Base-by-base conservation (phyloP, 2,888 invertebrate genomes). In the Microplitis manilae region DNA sequence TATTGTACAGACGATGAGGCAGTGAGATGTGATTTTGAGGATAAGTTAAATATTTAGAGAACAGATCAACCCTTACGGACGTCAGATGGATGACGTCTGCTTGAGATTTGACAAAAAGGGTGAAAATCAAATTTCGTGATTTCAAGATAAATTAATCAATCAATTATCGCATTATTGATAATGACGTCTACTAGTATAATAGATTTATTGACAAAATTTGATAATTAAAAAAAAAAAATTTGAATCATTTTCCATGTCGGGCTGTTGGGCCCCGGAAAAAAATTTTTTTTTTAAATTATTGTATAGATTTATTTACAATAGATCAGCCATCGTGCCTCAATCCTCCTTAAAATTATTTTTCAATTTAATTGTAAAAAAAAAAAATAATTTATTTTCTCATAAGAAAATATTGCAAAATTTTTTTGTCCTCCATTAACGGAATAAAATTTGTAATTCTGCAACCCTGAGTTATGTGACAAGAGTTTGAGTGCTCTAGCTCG, bases 381-480 rank as follows among this genome's bases (percentile, higher is more conserved):
- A 20, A 20, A n/a, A n/a, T 20, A 20, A 20, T 20, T 20, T 1
- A 20, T 20, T 30, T 2, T 30, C 4, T 30, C 30, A 30, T 30
- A 30, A 4, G 30, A 50, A 50, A 50, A 50, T 4, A 50, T 50
- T 50, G 7, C 7, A 50, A 50, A 65, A 65, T 65, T 8, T 30
- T 30, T 65, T 9, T 30, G 20, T 65, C 65, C 30, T 9, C 30
- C 30, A 65, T 65, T 65, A 65, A 65, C 30, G 38, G 9, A 65
- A 9, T 30, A 30, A 65, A 17, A 65, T 20, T 20, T 65, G 65
- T 30, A 65, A 68, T 68, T 68, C 39, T 68, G 38, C 68, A 68
- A 20, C 65, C 65, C 65, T 30, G 30, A 65, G 65, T 8, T 65
- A 65, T 65, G 65, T 30, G 38, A 41, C 68, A 30, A 61, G 41